Evolutionary conservation across 2,113 vertebrate genomes (phyloP), one percentile per base, ranked within the genome.

Genomic region (Serinus canaria): DNA sequence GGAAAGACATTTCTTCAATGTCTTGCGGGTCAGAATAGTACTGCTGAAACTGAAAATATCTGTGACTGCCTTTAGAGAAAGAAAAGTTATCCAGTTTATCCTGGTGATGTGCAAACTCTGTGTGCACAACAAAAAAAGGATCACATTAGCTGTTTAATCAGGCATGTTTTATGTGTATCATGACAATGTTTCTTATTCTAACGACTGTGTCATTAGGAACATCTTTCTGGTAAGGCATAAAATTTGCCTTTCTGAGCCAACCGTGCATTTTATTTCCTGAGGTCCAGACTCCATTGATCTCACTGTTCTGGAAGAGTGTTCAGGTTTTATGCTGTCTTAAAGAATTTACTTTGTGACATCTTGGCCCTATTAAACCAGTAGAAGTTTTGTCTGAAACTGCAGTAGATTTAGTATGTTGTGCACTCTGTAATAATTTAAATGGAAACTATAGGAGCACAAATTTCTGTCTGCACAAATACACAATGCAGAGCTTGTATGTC

Each of bases 281-380:
- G 46, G 46, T 94, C 82, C 59, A 79, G 39, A n/a, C 23, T 49
- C 56, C n/a, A 68, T 11, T 68, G 56, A 82, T 89, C 64, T 78
- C 58, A 41, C 24, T 53, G 41, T 83, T 93, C 46, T 79, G 70
- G 41, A 66, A 79, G 17, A 90, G 22, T 73, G 82, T 90, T 70
- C 53, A 53, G 19, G 13, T 79, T 79, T 93, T 69, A 83, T 58
- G n/a, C 50, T 84, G 56, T 55, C 8, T 70, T 91, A 59, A 47
- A 47, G 79, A 87, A 94, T 94, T 94, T 89, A 89, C 66, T 92
- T 89, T 75, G 39, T 82, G 52, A 49, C 46, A 66, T 85, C 87
- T 91, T 85, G 81, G 53, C 74, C 78, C 44, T 83, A 76, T 83
- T 93, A 91, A 87, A 79, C 24, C 41, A 68, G 70, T 64, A 76